Conservation (phyloP, 64 coral and sea anemone genomes). For the Astreopora myriophthalma region DNA sequence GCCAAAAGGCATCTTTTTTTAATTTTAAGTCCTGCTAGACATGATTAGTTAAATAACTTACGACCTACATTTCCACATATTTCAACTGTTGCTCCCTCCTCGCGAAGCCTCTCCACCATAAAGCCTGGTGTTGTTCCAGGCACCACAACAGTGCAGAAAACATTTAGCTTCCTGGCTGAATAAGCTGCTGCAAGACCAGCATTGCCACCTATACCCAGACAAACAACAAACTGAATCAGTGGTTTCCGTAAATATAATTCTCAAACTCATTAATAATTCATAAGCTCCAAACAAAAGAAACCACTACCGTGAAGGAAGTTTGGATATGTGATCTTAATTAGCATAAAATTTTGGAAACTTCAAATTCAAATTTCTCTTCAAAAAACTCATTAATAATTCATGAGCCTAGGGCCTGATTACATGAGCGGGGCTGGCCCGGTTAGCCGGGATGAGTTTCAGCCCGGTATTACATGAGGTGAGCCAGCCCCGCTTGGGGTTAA, state of each 20-base stretch:
- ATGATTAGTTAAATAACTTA: background rate
- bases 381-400: too few relatives aligned
- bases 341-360: too few relatives aligned
- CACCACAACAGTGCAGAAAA: conserved; percentile 83
- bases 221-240: background rate
- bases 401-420: too few relatives aligned
- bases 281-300: background rate
- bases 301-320: too few relatives aligned
- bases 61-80: conserved; percentile 86
- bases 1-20: too few relatives aligned
- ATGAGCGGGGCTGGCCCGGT: too few relatives aligned
- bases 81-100: conserved; percentile 82
- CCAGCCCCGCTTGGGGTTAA: too few relatives aligned
- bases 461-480: too few relatives aligned
- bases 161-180: conserved; percentile 76
- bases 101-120: conserved; percentile 81
- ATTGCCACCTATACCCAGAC: conserved; percentile 78
- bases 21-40: too few relatives aligned
- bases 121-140: conserved; percentile 80
- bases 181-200: conserved; percentile 98
- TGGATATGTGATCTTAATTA: too few relatives aligned
- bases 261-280: background rate
- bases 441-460: too few relatives aligned
- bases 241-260: background rate
- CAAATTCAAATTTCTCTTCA: too few relatives aligned